Evolutionary conservation across 2,797 vertebrate species (phyloP).

Genomic region (Protonibea diacanthus): DNA sequence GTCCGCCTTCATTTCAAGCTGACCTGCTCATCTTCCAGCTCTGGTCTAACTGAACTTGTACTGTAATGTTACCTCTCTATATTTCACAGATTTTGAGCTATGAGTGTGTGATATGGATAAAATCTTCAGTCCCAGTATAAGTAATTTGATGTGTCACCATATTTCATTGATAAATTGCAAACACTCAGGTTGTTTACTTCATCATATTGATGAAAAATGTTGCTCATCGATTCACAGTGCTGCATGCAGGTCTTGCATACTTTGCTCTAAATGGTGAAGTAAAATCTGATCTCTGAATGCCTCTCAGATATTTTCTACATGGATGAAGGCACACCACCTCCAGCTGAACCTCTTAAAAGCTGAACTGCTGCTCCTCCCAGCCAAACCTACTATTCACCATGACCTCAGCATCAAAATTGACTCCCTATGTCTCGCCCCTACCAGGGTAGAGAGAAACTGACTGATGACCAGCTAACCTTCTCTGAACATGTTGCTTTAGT

Average conservation of each 20-base stretch:
- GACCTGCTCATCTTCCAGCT: slow-evolving; percentile 4
- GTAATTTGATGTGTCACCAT: too few relatives aligned
- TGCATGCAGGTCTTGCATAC: not conserved
- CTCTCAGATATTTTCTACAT: too few relatives aligned
- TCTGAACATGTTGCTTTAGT: too few relatives aligned
- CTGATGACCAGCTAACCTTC: too few relatives aligned
- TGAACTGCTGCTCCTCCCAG: too few relatives aligned
- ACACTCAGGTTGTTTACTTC: not conserved
- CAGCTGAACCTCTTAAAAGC: too few relatives aligned
- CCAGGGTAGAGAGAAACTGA: too few relatives aligned
- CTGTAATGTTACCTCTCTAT: not conserved
- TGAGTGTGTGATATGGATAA: not conserved
- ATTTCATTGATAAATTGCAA: not conserved
- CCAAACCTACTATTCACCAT: too few relatives aligned
- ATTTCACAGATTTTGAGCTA: not conserved
- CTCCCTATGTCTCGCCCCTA: too few relatives aligned
- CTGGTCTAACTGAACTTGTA: not conserved
- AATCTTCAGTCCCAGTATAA: not conserved
- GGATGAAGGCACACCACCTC: too few relatives aligned
- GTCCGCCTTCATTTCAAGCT: slow-evolving; percentile 2
- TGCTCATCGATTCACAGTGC: not conserved
- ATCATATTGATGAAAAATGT: not conserved
- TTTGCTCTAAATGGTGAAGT: not conserved
- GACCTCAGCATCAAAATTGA: too few relatives aligned
- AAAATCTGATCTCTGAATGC: not conserved